These are phyloP conservation scores for Anguilla rostrata DNA, from an alignment of 2,113 vertebrate species.

Conservation along the genomic window DNA sequence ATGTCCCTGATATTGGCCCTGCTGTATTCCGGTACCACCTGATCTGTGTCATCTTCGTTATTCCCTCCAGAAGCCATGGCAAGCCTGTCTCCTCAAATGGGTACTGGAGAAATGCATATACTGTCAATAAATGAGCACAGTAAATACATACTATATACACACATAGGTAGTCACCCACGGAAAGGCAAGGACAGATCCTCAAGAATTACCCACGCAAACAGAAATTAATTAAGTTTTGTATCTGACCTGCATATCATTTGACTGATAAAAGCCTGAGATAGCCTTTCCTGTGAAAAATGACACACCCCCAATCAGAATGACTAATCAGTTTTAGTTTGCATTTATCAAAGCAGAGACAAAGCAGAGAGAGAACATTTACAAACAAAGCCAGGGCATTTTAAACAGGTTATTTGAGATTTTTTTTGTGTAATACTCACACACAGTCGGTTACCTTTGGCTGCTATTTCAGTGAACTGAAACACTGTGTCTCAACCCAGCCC, in stretches of 20 bases:
- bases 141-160: not conserved
- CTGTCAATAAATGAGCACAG: not conserved
- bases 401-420: not conserved
- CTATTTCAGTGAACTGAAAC: not conserved
- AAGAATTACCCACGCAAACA: not conserved
- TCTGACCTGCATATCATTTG: not conserved
- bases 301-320: not conserved
- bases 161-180: not conserved
- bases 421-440: too few relatives aligned
- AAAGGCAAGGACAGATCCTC: not conserved
- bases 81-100: constrained; percentile 16
- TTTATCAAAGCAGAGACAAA: not conserved
- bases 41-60: constrained; percentile 53
- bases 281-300: not conserved
- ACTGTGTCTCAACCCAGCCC: not conserved
- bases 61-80: constrained; percentile 78
- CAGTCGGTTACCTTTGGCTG: not conserved
- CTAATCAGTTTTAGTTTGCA: not conserved
- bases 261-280: not conserved
- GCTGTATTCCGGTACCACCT: constrained; percentile 66
- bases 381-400: not conserved
- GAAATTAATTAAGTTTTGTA: not conserved
- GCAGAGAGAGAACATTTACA: not conserved
- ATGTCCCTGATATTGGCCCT: constrained; percentile 58
- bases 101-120: not conserved